A percentile compares a stretch with the other conserved stretches of the same genome.
These are phyloP conservation scores for Falcunculus frontatus DNA, from an alignment of 2,113 vertebrate genomes.

Conservation along the genomic window DNA sequence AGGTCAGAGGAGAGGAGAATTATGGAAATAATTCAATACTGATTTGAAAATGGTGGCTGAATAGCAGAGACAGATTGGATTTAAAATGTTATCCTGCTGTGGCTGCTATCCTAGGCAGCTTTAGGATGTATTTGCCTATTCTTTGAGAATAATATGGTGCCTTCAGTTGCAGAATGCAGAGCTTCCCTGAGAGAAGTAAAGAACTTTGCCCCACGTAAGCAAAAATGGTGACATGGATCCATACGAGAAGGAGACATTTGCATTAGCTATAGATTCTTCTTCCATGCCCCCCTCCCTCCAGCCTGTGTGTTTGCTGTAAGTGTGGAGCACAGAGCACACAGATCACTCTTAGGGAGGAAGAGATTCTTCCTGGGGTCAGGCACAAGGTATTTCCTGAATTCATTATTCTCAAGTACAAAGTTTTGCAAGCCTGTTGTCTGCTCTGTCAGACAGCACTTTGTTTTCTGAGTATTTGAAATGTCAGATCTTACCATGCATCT, in stretches of 20 bases:
- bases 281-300: not conserved
- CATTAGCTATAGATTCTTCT: not conserved
- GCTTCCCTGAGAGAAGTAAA: not conserved
- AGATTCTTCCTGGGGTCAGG: slow-evolving; percentile 9
- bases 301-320: not conserved
- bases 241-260: not conserved
- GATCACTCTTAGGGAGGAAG: not conserved
- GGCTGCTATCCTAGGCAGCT: not conserved
- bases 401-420: slow-evolving; percentile 26
- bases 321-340: not conserved
- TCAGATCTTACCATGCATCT: not conserved
- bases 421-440: slow-evolving; percentile 18
- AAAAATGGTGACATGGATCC: not conserved
- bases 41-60: not conserved
- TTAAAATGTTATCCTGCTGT: not conserved
- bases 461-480: slow-evolving; percentile 5
- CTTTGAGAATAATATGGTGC: not conserved
- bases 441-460: not conserved
- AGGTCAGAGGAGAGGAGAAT: not conserved
- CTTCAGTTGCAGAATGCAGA: not conserved
- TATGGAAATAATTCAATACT: not conserved
- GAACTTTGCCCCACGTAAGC: not conserved
- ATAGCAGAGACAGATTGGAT: not conserved
- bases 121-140: not conserved
- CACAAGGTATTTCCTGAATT: slow-evolving; percentile 53